Base-by-base conservation (phyloP, 2,113 vertebrate species). In the Morone saxatilis region DNA sequence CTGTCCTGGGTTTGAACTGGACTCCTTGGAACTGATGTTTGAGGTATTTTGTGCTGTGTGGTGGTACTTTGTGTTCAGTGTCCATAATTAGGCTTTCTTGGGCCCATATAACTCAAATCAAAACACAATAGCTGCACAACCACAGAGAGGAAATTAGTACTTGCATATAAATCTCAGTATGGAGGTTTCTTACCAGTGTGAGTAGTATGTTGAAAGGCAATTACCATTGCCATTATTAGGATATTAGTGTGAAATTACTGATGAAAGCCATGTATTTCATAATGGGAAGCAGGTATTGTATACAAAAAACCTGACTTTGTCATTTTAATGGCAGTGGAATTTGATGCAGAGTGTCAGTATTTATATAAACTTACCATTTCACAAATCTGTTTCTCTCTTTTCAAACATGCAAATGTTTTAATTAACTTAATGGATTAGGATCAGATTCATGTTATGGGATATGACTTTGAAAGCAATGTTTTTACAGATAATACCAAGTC, bases 351-450 rank as follows among this genome's bases (percentile, higher is more conserved):
- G 22, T 78, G 57, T 63, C 72, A 81, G 62, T 57, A 16, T 76
- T 65, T 75, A 43, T 59, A 45, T 60, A 66, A 70, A 36, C 41
- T 62, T 71, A 31, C 5, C 8, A 86, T 71, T 72, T 82, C 31
- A 80, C 47, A 40, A 76, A 84, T 57, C 48, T 16, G 25, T 41
- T 43, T 60, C n/a, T 88, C 53, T 84, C 56, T 81, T 80, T 71
- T 70, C 61, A 80, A 81, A 80, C 69, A 86, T 38, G 53, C 1
- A 78, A 69, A 83, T 70, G 67, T 91, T 91, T 93, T 87, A 94
- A 93, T 93, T 89, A 77, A 84, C 69, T 41, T 91, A 88, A 91
- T 90, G 86, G 85, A 82, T 86, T 87, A 86, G 78, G 80, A 87
- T 91, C 71, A 81, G 77, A 90, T 86, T 68, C 66, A 66, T 80